Percentiles rank a stretch among this genome's conserved stretches.
These are phyloP conservation scores for Hippoglossus hippoglossus DNA, from an alignment of 2,797 vertebrate genomes.

Conservation along the genomic window DNA sequence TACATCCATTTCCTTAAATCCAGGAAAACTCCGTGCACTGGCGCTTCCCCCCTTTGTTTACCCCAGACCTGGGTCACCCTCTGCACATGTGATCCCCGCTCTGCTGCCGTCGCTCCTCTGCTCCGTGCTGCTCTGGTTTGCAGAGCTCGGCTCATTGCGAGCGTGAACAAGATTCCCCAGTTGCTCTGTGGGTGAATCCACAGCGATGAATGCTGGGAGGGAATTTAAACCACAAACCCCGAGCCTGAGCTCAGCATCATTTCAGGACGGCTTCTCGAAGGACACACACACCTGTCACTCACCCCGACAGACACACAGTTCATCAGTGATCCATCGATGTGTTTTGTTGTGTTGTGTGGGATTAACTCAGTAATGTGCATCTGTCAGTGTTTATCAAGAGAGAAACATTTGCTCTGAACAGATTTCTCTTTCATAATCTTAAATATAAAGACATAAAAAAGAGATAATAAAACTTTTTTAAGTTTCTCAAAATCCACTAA, in stretches of 20 bases:
- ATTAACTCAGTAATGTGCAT: slow-evolving; percentile 38
- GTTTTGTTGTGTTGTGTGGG: neutral
- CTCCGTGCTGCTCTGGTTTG: slow-evolving; percentile 9
- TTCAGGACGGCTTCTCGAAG: slow-evolving; percentile 2
- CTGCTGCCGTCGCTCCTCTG: neutral
- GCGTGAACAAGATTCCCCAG: slow-evolving; percentile 23
- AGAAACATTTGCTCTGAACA: no score
- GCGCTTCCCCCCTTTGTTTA: no score
- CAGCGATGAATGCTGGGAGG: neutral
- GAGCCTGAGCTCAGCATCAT: neutral
- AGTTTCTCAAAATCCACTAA: no score
- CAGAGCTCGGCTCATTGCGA: slow-evolving; percentile 12
- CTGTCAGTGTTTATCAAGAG: slow-evolving; percentile 6
- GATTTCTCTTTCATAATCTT: no score
- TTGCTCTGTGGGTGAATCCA: slow-evolving; percentile 21
- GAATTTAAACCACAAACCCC: slow-evolving; percentile 10
- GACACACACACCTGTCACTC: slow-evolving; percentile 66
- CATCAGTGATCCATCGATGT: neutral
- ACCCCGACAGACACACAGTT: neutral
- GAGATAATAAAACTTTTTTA: neutral
- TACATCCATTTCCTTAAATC: no score
- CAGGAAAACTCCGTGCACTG: no score
- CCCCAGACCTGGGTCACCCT: no score
- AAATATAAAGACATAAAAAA: no score
- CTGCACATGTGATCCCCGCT: no score